These are phyloP conservation scores for Oryzias sinensis DNA, from an alignment of 2,797 vertebrate species.

Conservation along the genomic window DNA sequence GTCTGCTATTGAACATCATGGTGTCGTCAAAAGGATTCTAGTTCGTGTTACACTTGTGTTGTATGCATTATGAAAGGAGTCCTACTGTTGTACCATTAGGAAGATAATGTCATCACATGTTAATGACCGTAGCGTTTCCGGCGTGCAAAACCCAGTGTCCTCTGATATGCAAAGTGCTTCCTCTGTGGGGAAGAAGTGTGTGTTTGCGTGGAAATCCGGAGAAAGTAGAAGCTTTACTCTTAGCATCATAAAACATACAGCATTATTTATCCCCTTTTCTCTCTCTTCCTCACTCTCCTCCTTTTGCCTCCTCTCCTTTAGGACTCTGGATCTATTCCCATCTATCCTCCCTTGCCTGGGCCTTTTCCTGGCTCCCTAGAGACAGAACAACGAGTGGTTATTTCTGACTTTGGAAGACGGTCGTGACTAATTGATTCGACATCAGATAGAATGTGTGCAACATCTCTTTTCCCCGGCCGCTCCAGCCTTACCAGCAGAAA, in stretches of 20 bases:
- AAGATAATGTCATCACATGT: slow-evolving; percentile 75
- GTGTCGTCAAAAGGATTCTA: slow-evolving; percentile 57
- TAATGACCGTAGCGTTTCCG: slow-evolving; percentile 72
- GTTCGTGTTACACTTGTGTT: slow-evolving; percentile 44
- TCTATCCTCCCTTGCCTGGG: slow-evolving; percentile 65
- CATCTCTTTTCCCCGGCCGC: slow-evolving; percentile 62
- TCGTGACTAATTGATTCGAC: slow-evolving; percentile 79
- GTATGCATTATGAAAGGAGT: slow-evolving; percentile 65
- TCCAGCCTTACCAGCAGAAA: slow-evolving; percentile 56
- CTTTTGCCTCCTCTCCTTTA: slow-evolving; percentile 58
- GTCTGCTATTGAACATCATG: slow-evolving; percentile 46
- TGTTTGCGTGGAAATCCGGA: slow-evolving; percentile 48
- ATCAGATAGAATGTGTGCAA: slow-evolving; percentile 75
- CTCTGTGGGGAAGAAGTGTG: slow-evolving; percentile 36
- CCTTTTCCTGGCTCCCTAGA: slow-evolving; percentile 61
- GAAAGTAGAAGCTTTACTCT: slow-evolving; percentile 58
- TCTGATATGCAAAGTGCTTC: slow-evolving; percentile 75
- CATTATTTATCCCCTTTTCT: slow-evolving; percentile 74
- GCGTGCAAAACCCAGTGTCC: slow-evolving; percentile 53
- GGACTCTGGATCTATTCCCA: slow-evolving; percentile 68
- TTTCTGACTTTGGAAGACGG: slow-evolving; percentile 74
- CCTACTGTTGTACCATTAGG: slow-evolving; percentile 71
- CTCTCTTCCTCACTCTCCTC: slow-evolving; percentile 53
- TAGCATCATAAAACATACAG: slow-evolving; percentile 60
- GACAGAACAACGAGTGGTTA: slow-evolving; percentile 66